Base-by-base conservation (phyloP, 1,140 invertebrate genomes). In the Teleogryllus occipitalis region DNA sequence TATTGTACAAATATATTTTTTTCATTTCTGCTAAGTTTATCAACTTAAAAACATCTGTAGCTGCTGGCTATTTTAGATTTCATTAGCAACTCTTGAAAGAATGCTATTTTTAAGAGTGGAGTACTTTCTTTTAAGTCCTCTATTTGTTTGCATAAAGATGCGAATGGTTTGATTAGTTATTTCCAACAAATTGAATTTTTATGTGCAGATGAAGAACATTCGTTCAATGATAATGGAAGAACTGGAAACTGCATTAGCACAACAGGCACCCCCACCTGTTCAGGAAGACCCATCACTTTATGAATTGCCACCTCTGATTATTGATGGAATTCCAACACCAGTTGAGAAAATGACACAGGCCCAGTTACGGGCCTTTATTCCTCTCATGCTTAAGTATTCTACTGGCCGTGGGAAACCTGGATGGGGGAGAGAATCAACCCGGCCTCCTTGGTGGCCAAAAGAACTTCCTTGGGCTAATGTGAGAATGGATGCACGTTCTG, bases 261-360 rank as follows among this genome's bases (percentile, higher is more conserved):
- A 97, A 83, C 96, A 98, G 87, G 96, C 97, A 76, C 97, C 97
- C 76, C 95, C 96, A 22, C 94, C 95, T 80, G 92, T 95, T 74
- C 93, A 94, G 83, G 97, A 98, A 82, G 96, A 97, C 87, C 95
- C 96, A 5, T 94, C 94, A 75, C 88, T 98, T 65, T 97, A 98
- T 86, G 97, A 98, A 88, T 88, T 99, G 84, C 97, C 97, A 78
- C 96, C 96, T 21, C 88, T 98, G 65, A 96, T 98, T 82, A 97
- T 99, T 82, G 97, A 98, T 87, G 97, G 95, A 75, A 99, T 99
- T 85, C 97, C 97, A 48, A 99, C 97, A 73, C 97, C 97, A 5
- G 96, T 99, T 0, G 97, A 99, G 87, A 98, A 98, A 90, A 99
- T 99, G 97, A 98, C 97, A 27, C 97, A 98, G 86, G 97, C 97